These are phyloP conservation scores for Parnassius orleans DNA, from an alignment of 2,888 invertebrate species.

Conservation along the genomic window DNA sequence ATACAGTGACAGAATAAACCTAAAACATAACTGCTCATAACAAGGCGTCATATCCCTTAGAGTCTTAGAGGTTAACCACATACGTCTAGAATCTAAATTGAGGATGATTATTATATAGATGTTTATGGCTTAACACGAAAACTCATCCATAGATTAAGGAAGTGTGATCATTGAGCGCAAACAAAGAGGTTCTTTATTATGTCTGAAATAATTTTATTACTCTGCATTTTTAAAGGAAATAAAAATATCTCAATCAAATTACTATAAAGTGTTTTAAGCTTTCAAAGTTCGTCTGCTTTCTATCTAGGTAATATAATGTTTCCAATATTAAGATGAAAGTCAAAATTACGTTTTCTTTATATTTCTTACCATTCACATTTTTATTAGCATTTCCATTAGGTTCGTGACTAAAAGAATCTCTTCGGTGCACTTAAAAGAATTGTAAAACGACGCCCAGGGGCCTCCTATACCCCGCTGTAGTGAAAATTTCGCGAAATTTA, in stretches of 20 bases:
- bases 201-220: too few species aligned
- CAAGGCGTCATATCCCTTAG: too few species aligned
- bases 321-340: conserved; percentile 4
- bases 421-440: conserved; percentile 69
- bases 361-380: conserved; percentile 36
- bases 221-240: not conserved
- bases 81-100: too few species aligned
- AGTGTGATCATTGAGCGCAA: too few species aligned
- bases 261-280: conserved; percentile 6
- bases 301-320: not conserved
- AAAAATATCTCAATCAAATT: not conserved
- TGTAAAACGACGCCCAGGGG: conserved; percentile 67
- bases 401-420: conserved; percentile 57
- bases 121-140: too few species aligned
- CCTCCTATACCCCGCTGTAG: conserved; percentile 51
- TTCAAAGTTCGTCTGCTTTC: not conserved
- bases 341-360: conserved; percentile 34
- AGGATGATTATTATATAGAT: too few species aligned
- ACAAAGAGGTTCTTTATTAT: too few species aligned
- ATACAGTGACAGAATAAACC: too few species aligned
- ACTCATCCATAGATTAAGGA: too few species aligned
- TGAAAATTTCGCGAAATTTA: conserved; percentile 72
- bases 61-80: too few species aligned
- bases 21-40: too few species aligned
- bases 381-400: conserved; percentile 68